These are phyloP conservation scores for Pseudolaguvia tuberculata DNA, from an alignment of 2,113 vertebrate species.

Conservation along the genomic window DNA sequence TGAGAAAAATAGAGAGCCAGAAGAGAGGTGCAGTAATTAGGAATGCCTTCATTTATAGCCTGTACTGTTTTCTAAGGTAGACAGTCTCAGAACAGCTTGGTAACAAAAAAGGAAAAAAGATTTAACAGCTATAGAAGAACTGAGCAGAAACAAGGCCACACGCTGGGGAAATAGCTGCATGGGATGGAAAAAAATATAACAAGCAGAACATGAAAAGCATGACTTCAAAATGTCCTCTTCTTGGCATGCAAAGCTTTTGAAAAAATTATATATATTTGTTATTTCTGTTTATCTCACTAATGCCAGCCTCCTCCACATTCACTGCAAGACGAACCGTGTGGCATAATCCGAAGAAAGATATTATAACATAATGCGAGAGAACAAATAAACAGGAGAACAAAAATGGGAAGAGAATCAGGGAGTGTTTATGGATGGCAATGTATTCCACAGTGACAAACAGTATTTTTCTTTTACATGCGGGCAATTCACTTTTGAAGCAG, in stretches of 20 bases:
- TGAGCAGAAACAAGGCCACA: background rate
- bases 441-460: slow-evolving; percentile 16
- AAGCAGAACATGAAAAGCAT: slow-evolving; percentile 10
- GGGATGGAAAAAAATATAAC: background rate
- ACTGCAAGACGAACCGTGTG: background rate
- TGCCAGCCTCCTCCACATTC: background rate
- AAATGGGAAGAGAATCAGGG: slow-evolving; percentile 47
- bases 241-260: background rate
- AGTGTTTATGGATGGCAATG: slow-evolving; percentile 46
- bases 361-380: slow-evolving; percentile 8
- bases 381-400: slow-evolving; percentile 17
- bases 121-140: background rate
- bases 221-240: slow-evolving; percentile 8
- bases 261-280: slow-evolving; percentile 12
- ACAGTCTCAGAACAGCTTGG: slow-evolving; percentile 27
- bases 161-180: background rate
- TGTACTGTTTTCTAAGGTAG: slow-evolving; percentile 36
- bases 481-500: background rate
- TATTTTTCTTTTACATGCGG: background rate
- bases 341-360: slow-evolving; percentile 2
- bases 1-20: slow-evolving; percentile 30
- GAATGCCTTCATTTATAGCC: slow-evolving; percentile 31
- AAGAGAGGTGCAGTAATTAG: slow-evolving; percentile 48
- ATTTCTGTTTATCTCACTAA: slow-evolving; percentile 3
- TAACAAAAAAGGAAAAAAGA: background rate